Conservation (phyloP, 53 echinoderm and acorn worm genomes). For the Mesocentrotus franciscanus region DNA sequence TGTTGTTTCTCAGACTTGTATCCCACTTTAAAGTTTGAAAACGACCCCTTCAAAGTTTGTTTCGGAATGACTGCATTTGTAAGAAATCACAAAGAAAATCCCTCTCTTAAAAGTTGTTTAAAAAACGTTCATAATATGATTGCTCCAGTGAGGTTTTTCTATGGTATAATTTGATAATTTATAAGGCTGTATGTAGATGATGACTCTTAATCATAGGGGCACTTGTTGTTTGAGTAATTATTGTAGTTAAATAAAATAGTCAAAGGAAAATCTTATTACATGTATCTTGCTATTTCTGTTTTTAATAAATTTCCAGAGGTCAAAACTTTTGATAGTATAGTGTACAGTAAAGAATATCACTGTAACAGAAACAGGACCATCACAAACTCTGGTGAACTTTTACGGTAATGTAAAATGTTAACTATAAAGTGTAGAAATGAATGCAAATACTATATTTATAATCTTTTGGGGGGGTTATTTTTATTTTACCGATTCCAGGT, state of each 20-base stretch:
- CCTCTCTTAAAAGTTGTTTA: not conserved
- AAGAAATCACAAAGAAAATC: not conserved
- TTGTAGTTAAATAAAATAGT: too few relatives aligned
- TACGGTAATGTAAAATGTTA: not conserved
- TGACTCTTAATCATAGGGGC: not conserved
- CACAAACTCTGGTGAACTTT: not conserved
- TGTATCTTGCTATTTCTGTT: too few relatives aligned
- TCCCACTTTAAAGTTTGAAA: not conserved
- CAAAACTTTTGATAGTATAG: not conserved
- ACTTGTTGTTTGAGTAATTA: too few relatives aligned
- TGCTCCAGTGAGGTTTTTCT: not conserved
- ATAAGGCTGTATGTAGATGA: not conserved
- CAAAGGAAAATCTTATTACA: too few relatives aligned
- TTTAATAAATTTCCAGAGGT: too few relatives aligned
- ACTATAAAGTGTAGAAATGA: not conserved
- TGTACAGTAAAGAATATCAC: not conserved
- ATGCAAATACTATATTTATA: not conserved
- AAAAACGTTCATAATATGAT: not conserved
- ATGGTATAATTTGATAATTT: not conserved
- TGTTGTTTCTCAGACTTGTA: not conserved
- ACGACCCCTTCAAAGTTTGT: not conserved
- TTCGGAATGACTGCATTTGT: not conserved
- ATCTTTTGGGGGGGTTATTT: not conserved
- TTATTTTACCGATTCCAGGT: constrained; percentile 68
- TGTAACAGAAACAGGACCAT: not conserved